Evolutionary conservation across 2,888 invertebrate genomes (phyloP).

Genomic region (Yponomeuta plumbellus): DNA sequence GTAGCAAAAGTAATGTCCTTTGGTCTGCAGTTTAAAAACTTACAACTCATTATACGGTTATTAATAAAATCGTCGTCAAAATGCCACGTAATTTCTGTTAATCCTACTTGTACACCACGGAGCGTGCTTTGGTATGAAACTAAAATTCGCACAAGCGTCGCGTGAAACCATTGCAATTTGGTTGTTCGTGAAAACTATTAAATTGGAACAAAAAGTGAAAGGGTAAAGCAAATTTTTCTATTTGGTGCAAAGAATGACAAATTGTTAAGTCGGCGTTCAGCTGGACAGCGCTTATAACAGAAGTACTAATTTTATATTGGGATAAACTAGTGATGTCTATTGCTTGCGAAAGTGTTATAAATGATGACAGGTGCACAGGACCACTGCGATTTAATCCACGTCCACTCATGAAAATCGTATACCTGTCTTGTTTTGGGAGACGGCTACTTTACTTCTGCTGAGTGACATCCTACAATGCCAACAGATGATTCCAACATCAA

Average conservation of each 20-base stretch:
- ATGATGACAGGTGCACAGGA: too few species aligned
- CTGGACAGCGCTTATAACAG: background rate
- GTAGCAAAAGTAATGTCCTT: background rate
- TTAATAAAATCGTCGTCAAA: background rate
- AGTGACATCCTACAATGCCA: too few species aligned
- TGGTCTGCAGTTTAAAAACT: background rate
- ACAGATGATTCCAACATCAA: too few species aligned
- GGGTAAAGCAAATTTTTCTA: slow-evolving; percentile 14
- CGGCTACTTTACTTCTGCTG: too few species aligned
- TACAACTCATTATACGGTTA: background rate
- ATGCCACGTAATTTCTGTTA: background rate
- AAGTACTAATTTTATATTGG: background rate
- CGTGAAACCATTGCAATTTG: slow-evolving; percentile 9
- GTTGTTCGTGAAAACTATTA: slow-evolving; percentile 14
- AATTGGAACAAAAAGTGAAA: slow-evolving; percentile 15
- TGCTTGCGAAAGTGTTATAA: too few species aligned
- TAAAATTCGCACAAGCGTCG: background rate
- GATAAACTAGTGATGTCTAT: too few species aligned
- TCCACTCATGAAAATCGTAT: too few species aligned
- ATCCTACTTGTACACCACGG: background rate
- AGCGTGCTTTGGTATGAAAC: background rate
- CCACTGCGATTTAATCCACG: too few species aligned
- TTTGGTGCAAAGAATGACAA: slow-evolving; percentile 21
- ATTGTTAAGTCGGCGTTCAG: slow-evolving; percentile 17
- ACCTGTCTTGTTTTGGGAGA: too few species aligned